Evolutionary conservation across 2,797 vertebrate species (phyloP).

Genomic region (Todus mexicanus): DNA sequence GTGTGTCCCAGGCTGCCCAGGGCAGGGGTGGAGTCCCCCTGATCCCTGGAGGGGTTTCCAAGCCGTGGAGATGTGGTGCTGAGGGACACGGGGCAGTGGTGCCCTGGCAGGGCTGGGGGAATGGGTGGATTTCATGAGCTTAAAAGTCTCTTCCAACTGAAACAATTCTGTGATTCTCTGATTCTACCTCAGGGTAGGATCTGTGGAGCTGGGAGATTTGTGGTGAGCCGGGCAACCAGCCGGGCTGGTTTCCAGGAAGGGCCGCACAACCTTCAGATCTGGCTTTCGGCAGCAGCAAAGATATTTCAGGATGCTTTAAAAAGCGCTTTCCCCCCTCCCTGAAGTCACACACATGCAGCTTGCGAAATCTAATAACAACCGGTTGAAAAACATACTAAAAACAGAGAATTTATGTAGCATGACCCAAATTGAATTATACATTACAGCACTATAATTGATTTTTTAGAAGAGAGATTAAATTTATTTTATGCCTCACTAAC

Average conservation of each 20-base stretch:
- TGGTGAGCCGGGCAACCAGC: background rate
- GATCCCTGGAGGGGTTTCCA: background rate
- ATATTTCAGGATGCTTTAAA: background rate
- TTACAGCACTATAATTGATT: constrained; percentile 83
- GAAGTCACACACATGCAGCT: background rate
- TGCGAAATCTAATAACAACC: constrained; percentile 61
- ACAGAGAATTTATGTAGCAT: constrained; percentile 80
- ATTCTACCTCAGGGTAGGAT: background rate
- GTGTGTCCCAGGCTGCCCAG: too few species aligned
- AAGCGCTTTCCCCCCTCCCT: background rate
- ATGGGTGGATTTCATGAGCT: background rate
- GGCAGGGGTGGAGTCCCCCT: background rate
- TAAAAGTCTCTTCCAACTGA: background rate
- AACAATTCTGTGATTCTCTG: background rate
- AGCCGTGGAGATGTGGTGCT: background rate
- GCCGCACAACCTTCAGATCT: background rate
- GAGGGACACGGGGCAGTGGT: background rate
- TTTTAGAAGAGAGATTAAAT: constrained; percentile 83
- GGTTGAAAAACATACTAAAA: constrained; percentile 73
- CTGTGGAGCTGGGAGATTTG: background rate
- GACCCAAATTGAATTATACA: constrained; percentile 82
- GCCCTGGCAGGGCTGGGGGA: background rate
- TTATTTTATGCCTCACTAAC: constrained; percentile 82
- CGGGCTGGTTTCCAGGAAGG: background rate
- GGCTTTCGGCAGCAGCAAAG: background rate